Conservation (phyloP, 2,888 invertebrate species). For the Agrochola circellaris region DNA sequence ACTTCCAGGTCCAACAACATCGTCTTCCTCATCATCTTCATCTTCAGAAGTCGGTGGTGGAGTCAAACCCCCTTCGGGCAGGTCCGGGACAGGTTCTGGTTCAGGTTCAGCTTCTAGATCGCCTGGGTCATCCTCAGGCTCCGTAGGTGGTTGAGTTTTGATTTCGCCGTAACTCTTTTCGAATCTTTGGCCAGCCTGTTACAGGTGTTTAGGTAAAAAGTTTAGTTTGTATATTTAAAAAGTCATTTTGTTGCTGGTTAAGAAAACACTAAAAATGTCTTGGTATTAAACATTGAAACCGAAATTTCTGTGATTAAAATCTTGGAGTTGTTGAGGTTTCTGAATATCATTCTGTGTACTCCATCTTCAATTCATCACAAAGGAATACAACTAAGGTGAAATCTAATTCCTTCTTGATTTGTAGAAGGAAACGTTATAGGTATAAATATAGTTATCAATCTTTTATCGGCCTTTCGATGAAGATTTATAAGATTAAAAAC, state of each 20-base stretch:
- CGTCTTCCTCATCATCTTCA: slow-evolving; percentile 43
- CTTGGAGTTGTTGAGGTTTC: background rate
- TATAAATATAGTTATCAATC: background rate
- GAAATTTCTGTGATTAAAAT: background rate
- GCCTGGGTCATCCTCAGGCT: slow-evolving; percentile 46
- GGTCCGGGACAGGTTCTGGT: slow-evolving; percentile 36
- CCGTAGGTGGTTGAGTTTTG: slow-evolving; percentile 20
- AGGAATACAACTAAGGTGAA: background rate
- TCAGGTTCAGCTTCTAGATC: slow-evolving; percentile 27
- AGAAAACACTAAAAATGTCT: background rate
- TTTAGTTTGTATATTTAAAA: background rate
- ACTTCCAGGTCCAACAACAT: slow-evolving; percentile 15
- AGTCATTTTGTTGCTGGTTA: background rate
- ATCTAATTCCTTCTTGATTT: background rate
- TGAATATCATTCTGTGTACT: background rate
- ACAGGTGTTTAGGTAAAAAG: background rate
- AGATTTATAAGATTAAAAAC: slow-evolving; percentile 1
- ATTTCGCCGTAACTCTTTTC: slow-evolving; percentile 79
- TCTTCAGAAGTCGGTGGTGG: slow-evolving; percentile 31
- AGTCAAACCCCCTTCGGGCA: slow-evolving; percentile 22
- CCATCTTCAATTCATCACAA: background rate
- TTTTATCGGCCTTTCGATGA: background rate
- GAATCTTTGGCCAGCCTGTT: slow-evolving; percentile 90
- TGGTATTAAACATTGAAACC: background rate
- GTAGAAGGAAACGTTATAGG: background rate